Base-by-base conservation (phyloP, 1,140 invertebrate species). In the Temnothorax longispinosus region DNA sequence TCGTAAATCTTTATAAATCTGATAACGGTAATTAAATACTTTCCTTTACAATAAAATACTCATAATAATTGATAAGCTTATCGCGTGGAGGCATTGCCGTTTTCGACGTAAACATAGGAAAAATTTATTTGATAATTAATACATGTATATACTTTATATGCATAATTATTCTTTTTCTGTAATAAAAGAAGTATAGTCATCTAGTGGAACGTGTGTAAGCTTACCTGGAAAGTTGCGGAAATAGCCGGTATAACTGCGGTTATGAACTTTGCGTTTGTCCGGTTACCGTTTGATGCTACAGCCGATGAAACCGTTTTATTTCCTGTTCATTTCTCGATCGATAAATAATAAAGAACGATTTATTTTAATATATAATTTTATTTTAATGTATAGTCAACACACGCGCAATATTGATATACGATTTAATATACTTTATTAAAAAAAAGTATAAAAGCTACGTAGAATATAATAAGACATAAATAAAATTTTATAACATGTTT, bases 241-340 rank as follows among this genome's bases (percentile, higher is more conserved):
- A 18, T 80, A 54, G 62, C 35, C 47, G 77, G 50, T 81, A 81
- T 1, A 10, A 54, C 64, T 54, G 27, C 27, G 13, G 47, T 44
- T 64, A 64, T 5, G 38, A 3, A 32, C 52, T 44, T n/a, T 41
- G n/a, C 8, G 38, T n/a, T 47, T 64, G 4, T 77, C 27, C 10
- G 21, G 35, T 81, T 81, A 71, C 64, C 76, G 4, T 80, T 80
- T n/a, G 76, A 80, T 81, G 77, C 38, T 81, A 81, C 35, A 21
- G 2, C 0, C 32, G 3, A 67, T n/a, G n/a, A 67, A 65, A 50
- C 11, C 21, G 21, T n/a, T 18, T 78, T 67, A 52, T 80, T 78
- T 80, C 6, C 0, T 54, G 47, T 32, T n/a, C 47, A 41, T 41
- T 35, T 56, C 64, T 81, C 64, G 35, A 54, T 81, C 35, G 64